Evolutionary conservation across 1,140 invertebrate species (phyloP).

Genomic region (Polyergus mexicanus): DNA sequence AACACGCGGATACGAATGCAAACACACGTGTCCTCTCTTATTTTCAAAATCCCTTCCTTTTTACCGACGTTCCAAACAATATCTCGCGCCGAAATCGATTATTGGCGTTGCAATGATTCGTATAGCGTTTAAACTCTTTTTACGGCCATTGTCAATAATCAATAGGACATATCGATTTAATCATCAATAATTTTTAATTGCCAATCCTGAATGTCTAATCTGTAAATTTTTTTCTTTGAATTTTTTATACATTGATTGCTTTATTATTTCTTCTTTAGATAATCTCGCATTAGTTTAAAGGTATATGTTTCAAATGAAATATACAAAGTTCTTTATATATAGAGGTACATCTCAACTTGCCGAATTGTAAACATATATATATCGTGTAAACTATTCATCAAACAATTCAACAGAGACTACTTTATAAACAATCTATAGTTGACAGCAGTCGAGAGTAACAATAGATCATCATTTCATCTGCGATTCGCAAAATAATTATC

Average conservation of each 20-base stretch:
- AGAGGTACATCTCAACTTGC: background rate
- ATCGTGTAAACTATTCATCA: background rate
- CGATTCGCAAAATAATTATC: slow-evolving; percentile 1
- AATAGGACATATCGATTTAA: background rate
- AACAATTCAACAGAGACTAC: background rate
- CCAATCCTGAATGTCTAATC: background rate
- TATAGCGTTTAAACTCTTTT: background rate
- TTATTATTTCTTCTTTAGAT: background rate
- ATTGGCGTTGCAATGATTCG: slow-evolving; percentile 3
- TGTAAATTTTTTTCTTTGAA: background rate
- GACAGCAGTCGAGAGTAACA: too few species aligned
- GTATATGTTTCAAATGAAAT: background rate
- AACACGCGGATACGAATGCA: background rate
- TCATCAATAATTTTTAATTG: background rate
- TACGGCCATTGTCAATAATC: background rate
- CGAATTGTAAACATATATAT: background rate
- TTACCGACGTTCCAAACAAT: background rate
- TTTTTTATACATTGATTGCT: background rate
- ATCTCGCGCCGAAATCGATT: background rate
- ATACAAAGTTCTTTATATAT: background rate
- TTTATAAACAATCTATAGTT: background rate
- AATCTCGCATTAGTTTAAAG: background rate
- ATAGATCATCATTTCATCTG: background rate
- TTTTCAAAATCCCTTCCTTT: background rate
- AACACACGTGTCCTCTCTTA: background rate